Percentiles rank a stretch among this genome's conserved stretches.
These are phyloP conservation scores for Leuctra nigra DNA, from an alignment of 2,888 invertebrate genomes.

Conservation along the genomic window DNA sequence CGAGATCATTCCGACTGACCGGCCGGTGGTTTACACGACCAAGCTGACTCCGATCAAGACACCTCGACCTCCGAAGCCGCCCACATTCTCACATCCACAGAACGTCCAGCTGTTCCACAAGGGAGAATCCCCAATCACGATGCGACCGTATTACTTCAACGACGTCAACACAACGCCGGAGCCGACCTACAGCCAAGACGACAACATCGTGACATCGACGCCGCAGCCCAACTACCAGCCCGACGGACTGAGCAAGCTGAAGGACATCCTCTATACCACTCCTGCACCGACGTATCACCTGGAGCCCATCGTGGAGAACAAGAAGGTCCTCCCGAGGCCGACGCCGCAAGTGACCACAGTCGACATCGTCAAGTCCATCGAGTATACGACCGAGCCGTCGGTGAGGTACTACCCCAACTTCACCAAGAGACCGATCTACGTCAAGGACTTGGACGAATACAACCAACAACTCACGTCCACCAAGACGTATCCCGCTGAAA, in stretches of 20 bases:
- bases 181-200: constrained; percentile 17
- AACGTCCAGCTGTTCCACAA: constrained; percentile 20
- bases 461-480: background rate
- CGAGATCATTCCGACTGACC: constrained; percentile 1
- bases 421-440: constrained; percentile 16
- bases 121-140: constrained; percentile 17
- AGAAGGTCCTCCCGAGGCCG: background rate
- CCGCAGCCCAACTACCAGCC: constrained; percentile 14
- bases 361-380: constrained; percentile 1
- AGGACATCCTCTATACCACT: constrained; percentile 11
- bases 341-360: constrained; percentile 4
- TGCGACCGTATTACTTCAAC: constrained; percentile 6
- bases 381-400: constrained; percentile 10
- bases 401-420: constrained; percentile 15
- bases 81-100: constrained; percentile 10
- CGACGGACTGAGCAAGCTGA: constrained; percentile 13
- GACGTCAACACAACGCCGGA: constrained; percentile 36
- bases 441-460: constrained; percentile 10
- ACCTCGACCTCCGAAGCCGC: constrained; percentile 5
- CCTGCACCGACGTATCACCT: background rate
- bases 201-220: constrained; percentile 7
- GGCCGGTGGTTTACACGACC: background rate
- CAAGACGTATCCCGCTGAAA: background rate
- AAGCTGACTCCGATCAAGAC: constrained; percentile 6
- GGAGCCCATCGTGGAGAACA: background rate